phyloP scores from a whole-genome alignment of 2,113 vertebrate species.

The Rhipidura dahli region DNA sequence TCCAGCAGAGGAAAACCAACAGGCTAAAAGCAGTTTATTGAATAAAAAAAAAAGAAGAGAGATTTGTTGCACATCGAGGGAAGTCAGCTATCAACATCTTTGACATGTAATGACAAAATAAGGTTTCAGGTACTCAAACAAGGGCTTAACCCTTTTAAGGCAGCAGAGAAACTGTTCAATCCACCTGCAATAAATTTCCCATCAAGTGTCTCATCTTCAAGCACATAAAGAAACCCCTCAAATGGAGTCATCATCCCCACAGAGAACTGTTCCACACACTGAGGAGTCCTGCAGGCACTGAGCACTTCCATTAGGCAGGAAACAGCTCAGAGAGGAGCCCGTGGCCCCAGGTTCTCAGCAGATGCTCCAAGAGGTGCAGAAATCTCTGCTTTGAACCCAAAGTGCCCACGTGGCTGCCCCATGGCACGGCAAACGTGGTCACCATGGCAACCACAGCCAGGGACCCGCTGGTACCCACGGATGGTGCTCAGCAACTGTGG shows the following conservation, averaged over 20 bases:
- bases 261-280: background rate
- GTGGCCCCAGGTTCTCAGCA: background rate
- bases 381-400: background rate
- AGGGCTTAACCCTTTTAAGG: background rate
- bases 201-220: fast-evolving
- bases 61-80: background rate
- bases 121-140: background rate
- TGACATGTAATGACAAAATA: background rate
- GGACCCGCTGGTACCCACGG: background rate
- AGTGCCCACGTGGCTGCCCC: background rate
- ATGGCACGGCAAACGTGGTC: background rate
- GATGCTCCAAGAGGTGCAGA: background rate
- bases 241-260: background rate
- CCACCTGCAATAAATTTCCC: background rate
- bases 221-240: background rate
- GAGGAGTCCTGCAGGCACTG: background rate
- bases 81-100: background rate
- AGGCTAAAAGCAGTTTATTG: background rate
- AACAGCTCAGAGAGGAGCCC: background rate
- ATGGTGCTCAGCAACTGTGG: background rate
- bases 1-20: background rate
- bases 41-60: background rate
- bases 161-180: background rate
- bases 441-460: background rate
- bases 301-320: background rate